phyloP scores from a whole-genome alignment of 92 coral and sea anemone species.

The Plumapathes pennacea region DNA sequence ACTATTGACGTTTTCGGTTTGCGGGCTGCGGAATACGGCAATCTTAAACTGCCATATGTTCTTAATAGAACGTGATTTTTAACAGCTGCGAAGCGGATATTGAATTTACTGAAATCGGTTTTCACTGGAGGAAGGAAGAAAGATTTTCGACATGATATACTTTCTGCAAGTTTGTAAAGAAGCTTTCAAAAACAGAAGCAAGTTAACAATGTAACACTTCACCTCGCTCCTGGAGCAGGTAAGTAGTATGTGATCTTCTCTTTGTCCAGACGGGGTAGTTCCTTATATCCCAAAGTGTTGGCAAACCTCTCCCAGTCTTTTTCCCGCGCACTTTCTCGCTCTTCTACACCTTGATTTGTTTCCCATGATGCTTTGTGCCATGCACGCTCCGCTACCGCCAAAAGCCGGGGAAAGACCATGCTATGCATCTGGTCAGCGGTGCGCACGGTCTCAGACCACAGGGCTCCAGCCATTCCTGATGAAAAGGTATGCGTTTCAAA shows the following conservation, averaged over 20 bases:
- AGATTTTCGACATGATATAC: too few relatives aligned
- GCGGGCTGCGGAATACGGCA: too few relatives aligned
- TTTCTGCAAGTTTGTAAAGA: too few relatives aligned
- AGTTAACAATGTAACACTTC: too few relatives aligned
- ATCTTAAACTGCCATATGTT: too few relatives aligned
- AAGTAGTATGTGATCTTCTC: constrained; percentile 54
- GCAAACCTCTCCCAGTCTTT: constrained; percentile 72
- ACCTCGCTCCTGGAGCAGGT: constrained; percentile 84
- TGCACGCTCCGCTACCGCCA: constrained; percentile 84
- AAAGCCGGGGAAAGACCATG: constrained; percentile 82
- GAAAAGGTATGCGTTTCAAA: background rate
- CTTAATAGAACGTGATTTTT: too few relatives aligned
- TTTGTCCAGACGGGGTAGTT: constrained; percentile 66
- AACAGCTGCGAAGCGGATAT: background rate
- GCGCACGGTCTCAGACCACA: constrained; percentile 88
- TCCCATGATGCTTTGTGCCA: constrained; percentile 92
- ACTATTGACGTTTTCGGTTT: too few relatives aligned
- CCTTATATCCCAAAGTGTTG: constrained; percentile 64
- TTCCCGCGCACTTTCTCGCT: constrained; percentile 32
- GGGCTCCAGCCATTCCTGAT: constrained; percentile 67
- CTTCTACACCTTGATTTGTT: constrained; percentile 2
- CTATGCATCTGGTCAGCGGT: constrained; percentile 67
- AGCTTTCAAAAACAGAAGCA: too few relatives aligned
- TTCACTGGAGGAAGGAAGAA: background rate
- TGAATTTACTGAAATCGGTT: background rate